Percentiles rank a stretch among this genome's conserved stretches.
phyloP scores from a whole-genome alignment of 2,888 invertebrate species.

The Calephelis perditalis region DNA sequence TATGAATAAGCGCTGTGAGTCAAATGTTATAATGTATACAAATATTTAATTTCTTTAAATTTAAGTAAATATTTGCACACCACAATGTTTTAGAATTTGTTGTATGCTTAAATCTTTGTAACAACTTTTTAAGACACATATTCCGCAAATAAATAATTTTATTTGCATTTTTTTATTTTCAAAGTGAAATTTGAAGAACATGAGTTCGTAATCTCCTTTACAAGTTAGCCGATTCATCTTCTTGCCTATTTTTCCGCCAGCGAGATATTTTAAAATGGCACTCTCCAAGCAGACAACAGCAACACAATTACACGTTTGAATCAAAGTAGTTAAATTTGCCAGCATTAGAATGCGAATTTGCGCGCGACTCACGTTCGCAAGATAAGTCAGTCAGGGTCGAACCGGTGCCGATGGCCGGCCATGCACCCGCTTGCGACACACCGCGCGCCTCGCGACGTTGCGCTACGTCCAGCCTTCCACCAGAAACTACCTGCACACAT shows the following conservation, averaged over 20 bases:
- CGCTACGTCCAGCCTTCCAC: slow-evolving; percentile 35
- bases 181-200: too few species aligned
- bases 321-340: slow-evolving; percentile 56
- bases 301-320: slow-evolving; percentile 18
- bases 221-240: too few species aligned
- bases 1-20: too few species aligned
- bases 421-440: slow-evolving; percentile 69
- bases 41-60: too few species aligned
- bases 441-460: slow-evolving; percentile 40
- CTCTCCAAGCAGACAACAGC: not conserved
- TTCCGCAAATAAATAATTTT: too few species aligned
- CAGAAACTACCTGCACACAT: slow-evolving; percentile 30
- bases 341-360: slow-evolving; percentile 72
- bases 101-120: too few species aligned
- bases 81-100: too few species aligned
- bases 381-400: slow-evolving; percentile 78
- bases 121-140: too few species aligned
- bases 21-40: too few species aligned
- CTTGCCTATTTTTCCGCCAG: not conserved
- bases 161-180: too few species aligned
- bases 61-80: too few species aligned
- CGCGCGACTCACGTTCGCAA: slow-evolving; percentile 72
- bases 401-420: slow-evolving; percentile 76
- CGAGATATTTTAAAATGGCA: not conserved
- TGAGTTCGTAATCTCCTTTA: too few species aligned